phyloP scores from a whole-genome alignment of 2,797 vertebrate species.

The Phalloptychus januarius region DNA sequence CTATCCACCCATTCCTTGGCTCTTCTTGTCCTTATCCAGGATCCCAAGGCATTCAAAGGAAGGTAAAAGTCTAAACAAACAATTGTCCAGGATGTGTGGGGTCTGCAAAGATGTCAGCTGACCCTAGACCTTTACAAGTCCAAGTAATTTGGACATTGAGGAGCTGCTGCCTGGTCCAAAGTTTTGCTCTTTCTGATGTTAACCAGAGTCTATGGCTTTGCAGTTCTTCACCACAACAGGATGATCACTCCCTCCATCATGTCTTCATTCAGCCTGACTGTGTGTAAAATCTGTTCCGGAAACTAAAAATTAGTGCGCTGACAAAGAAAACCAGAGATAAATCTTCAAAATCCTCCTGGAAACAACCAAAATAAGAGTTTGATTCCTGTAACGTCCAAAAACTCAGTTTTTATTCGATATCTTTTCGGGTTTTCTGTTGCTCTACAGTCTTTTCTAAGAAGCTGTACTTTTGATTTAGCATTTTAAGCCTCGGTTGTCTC shows the following conservation, averaged over 20 bases:
- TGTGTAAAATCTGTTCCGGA: neutral
- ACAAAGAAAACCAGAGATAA: neutral
- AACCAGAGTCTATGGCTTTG: neutral
- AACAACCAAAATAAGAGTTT: neutral
- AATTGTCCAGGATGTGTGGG: neutral
- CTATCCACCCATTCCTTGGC: neutral
- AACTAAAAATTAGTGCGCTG: neutral
- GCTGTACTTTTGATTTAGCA: neutral
- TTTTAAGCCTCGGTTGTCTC: neutral
- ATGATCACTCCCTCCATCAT: neutral
- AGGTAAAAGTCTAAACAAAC: neutral
- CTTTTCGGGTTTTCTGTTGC: neutral
- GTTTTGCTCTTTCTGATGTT: neutral
- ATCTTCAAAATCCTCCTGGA: neutral
- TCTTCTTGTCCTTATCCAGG: too few relatives aligned
- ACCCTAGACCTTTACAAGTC: neutral
- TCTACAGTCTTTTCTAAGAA: neutral
- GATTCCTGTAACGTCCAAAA: neutral
- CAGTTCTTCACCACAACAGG: neutral
- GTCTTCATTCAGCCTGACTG: too few relatives aligned
- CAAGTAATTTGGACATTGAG: neutral
- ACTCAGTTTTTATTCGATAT: neutral
- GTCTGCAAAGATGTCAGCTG: neutral
- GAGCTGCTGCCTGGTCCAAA: neutral
- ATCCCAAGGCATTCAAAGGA: neutral